Evolutionary conservation across 2,113 vertebrate species (phyloP), one percentile per base, ranked within the genome.

Genomic region (Callospermophilus lateralis): DNA sequence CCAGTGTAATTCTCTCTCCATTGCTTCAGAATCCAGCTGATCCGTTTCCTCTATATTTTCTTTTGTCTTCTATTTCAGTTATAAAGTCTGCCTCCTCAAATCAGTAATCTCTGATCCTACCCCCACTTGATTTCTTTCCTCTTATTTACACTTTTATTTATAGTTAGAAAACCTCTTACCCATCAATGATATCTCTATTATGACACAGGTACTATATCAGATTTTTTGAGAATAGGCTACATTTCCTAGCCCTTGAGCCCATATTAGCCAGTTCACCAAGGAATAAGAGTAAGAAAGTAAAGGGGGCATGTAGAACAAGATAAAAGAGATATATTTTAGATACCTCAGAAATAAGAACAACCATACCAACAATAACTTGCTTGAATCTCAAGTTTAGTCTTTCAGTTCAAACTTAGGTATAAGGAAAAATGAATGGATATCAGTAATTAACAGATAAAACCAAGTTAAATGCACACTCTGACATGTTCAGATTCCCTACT

Each of bases 381-480:
- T 97, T 83, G 34, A 95, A 81, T 76, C 11, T 74, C 58, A 91
- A 6, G 53, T 8, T 84, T 22, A 58, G 15, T 84, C 30, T 84
- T 51, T 63, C 39, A 94, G 3, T 90, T 92, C 11, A 80, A 53
- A 84, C 13, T 53, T 67, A 28, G 3, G 5, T 10, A 30, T 30
- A 65, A 79, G 20, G 68, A 22, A 58, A 81, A 93, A 72, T 65
- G 1, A 91, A 87, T 51, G 65, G 0, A 24, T 55, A 9, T 55
- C 55, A 42, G 9, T 16, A 16, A 78, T 85, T 85, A 22, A 55
- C 78, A 80, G 13, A 78, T 10, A 88, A 39, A 96, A 2, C 24
- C 30, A 79, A 70, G 17, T 84, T 90, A 81, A 76, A 58, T 30
- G 19, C 37, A 4, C 37, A 53, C 48, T 37, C 32, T 85, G 32